These are phyloP conservation scores for Myripristis jacobus DNA, from an alignment of 2,797 vertebrate genomes.

Conservation along the genomic window DNA sequence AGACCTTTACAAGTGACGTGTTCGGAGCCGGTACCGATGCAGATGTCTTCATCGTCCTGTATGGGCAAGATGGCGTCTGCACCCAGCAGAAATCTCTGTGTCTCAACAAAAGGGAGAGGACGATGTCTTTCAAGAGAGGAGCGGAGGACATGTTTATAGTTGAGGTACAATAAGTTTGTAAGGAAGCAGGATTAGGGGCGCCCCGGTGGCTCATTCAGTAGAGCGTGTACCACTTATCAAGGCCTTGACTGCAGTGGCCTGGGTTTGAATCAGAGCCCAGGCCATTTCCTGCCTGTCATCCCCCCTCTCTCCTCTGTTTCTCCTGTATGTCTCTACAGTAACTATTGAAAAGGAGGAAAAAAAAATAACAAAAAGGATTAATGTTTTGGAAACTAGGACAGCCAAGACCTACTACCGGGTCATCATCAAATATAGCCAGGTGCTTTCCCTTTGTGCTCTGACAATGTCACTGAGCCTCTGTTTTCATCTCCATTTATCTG, in stretches of 20 bases:
- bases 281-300: no score
- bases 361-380: no score
- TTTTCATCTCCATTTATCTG: not conserved
- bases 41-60: constrained; percentile 92
- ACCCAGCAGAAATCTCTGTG: constrained; percentile 92
- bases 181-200: no score
- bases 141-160: constrained; percentile 96
- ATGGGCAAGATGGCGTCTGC: constrained; percentile 89
- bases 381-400: no score
- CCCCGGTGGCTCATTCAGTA: no score
- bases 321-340: no score
- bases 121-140: constrained; percentile 93
- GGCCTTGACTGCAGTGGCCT: no score
- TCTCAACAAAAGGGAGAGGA: constrained; percentile 95
- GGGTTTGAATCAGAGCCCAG: no score
- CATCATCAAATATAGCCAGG: not conserved
- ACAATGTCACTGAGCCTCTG: not conserved
- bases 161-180: constrained; percentile 83
- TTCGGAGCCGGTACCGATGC: constrained; percentile 95
- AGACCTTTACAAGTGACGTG: constrained; percentile 90
- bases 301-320: no score
- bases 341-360: no score
- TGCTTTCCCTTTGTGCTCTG: not conserved
- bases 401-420: no score
- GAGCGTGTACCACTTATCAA: no score